Conservation (phyloP, 2,113 vertebrate species). For the Toxotes chatareus region DNA sequence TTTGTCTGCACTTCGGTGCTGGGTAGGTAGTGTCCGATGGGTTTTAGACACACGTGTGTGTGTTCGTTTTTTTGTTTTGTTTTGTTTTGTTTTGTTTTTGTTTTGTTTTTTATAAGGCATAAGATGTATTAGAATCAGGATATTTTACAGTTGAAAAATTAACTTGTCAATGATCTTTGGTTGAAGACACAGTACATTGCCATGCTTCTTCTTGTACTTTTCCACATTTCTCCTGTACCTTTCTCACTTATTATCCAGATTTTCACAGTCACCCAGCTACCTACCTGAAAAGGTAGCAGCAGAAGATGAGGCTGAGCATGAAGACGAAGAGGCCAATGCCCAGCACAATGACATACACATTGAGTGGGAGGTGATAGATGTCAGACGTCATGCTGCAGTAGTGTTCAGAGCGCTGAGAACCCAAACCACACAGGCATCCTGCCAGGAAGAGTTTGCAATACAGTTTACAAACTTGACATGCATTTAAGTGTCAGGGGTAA, state of each 20-base stretch:
- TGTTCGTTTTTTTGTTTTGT: no score
- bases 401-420: constrained; percentile 81
- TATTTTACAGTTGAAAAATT: neutral
- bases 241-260: neutral
- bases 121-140: neutral
- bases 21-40: neutral
- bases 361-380: constrained; percentile 87
- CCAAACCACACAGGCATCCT: constrained; percentile 85
- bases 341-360: constrained; percentile 87
- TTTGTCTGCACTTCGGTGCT: neutral
- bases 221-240: neutral
- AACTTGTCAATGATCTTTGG: neutral
- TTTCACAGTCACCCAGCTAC: neutral
- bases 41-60: neutral
- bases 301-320: constrained; percentile 89
- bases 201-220: neutral
- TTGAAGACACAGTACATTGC: neutral
- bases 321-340: constrained; percentile 88
- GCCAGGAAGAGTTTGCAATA: constrained; percentile 48
- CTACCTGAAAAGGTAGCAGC: constrained; percentile 89
- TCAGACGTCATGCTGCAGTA: constrained; percentile 86
- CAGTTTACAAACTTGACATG: constrained; percentile 5
- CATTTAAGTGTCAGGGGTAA: neutral
- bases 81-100: no score
- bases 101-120: no score